A percentile compares a stretch with the other conserved stretches of the same genome.
Conservation (phyloP, 2,888 invertebrate genomes). For the Tiphia femorata region DNA sequence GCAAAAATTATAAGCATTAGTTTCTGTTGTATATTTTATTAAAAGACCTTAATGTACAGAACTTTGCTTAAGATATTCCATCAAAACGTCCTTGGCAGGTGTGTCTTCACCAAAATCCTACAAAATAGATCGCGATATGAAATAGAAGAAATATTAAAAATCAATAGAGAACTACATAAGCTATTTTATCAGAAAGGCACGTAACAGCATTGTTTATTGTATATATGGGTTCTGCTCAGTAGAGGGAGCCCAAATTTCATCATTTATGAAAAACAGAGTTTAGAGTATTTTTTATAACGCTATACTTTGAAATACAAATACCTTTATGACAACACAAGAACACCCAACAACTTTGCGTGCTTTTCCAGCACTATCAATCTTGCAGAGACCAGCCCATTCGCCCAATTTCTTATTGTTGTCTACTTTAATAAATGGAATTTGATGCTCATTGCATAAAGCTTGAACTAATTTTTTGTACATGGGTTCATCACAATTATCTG, state of each 20-base stretch:
- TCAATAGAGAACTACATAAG: conserved; percentile 9
- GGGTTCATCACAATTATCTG: conserved; percentile 98
- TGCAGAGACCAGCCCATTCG: conserved; percentile 99
- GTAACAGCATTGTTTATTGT: conserved; percentile 29
- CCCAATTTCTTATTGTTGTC: conserved; percentile 99
- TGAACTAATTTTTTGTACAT: conserved; percentile 97
- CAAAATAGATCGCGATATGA: conserved; percentile 46
- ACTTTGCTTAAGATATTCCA: conserved; percentile 90
- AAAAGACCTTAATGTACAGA: conserved; percentile 67
- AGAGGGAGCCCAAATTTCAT: conserved; percentile 70
- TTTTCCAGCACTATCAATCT: conserved; percentile 99
- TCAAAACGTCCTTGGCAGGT: conserved; percentile 93
- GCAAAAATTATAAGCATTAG: conserved; percentile 64
- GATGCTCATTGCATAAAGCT: conserved; percentile 98
- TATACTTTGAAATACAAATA: conserved; percentile 63
- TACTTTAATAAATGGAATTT: conserved; percentile 96
- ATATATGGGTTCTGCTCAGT: conserved; percentile 67
- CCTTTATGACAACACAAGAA: conserved; percentile 97
- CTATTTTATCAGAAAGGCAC: conserved; percentile 53
- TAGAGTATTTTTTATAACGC: neutral
- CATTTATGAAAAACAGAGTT: no score
- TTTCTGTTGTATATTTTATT: conserved; percentile 60
- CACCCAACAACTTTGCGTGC: conserved; percentile 99
- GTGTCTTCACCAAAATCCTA: conserved; percentile 98
- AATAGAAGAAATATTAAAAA: neutral